phyloP scores from a whole-genome alignment of 2,888 invertebrate species.

The Parnassius smintheus region DNA sequence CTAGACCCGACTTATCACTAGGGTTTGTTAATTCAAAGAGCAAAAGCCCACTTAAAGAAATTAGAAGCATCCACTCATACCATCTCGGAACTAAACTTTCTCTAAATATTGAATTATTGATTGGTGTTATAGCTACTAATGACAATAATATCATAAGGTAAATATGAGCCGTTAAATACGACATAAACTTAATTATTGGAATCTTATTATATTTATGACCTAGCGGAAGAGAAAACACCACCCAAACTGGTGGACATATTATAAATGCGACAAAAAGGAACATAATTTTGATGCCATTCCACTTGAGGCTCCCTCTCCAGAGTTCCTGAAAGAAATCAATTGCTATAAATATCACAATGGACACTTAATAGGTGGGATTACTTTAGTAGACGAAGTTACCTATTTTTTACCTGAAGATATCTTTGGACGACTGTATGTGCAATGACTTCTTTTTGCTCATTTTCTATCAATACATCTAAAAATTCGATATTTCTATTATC shows the following conservation, averaged over 20 bases:
- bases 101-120: constrained; percentile 89
- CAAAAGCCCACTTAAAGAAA: constrained; percentile 96
- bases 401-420: constrained; percentile 92
- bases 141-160: constrained; percentile 97
- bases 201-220: constrained; percentile 98
- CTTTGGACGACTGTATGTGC: constrained; percentile 98
- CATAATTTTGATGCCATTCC: constrained; percentile 97
- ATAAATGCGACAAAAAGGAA: constrained; percentile 95
- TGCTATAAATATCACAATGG: constrained; percentile 25
- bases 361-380: constrained; percentile 29
- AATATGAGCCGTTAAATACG: constrained; percentile 98
- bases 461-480: constrained; percentile 97
- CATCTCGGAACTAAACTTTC: constrained; percentile 92
- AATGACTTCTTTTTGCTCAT: constrained; percentile 98
- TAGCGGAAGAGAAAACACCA: constrained; percentile 96
- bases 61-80: constrained; percentile 97
- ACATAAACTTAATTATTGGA: constrained; percentile 99
- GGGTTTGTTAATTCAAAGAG: constrained; percentile 98
- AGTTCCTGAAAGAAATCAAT: constrained; percentile 86
- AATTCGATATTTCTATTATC: constrained; percentile 97
- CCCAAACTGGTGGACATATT: constrained; percentile 97
- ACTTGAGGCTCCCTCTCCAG: constrained; percentile 98
- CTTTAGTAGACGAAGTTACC: constrained; percentile 63
- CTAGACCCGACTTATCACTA: constrained; percentile 97
- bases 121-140: constrained; percentile 93